These are phyloP conservation scores for Hypocryptadius cinnamomeus DNA, from an alignment of 2,113 vertebrate genomes.

Conservation along the genomic window DNA sequence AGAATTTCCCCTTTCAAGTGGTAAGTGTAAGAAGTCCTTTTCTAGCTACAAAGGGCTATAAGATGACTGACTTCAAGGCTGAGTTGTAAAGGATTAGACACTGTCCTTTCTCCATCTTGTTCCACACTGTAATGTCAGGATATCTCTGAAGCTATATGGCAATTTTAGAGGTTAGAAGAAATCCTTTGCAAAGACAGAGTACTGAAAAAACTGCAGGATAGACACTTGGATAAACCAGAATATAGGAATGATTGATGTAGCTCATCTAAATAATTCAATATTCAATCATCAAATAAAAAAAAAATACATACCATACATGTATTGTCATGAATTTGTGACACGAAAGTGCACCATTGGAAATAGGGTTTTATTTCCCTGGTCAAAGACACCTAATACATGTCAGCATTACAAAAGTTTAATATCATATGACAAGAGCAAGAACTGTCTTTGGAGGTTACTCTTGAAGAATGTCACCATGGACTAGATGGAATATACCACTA, in stretches of 20 bases:
- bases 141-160: neutral
- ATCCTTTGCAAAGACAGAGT: neutral
- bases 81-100: constrained; percentile 11
- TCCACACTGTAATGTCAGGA: neutral
- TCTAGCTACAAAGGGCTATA: neutral
- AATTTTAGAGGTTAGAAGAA: constrained; percentile 16
- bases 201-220: neutral
- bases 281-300: neutral
- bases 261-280: constrained; percentile 41
- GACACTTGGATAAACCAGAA: neutral
- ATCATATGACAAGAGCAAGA: constrained; percentile 9
- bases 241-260: neutral
- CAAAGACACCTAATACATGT: neutral
- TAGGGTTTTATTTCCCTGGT: neutral
- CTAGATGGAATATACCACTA: neutral
- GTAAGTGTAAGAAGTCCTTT: constrained; percentile 1
- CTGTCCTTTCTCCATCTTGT: constrained; percentile 15
- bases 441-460: constrained; percentile 13
- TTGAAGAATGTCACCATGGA: constrained; percentile 33
- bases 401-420: constrained; percentile 36
- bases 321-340: neutral
- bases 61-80: constrained; percentile 36
- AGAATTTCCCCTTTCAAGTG: constrained; percentile 18
- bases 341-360: neutral
- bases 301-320: neutral